Evolutionary conservation across 1,140 invertebrate genomes (phyloP), one percentile per base, ranked within the genome.

Genomic region (Drosophila mayri): DNA sequence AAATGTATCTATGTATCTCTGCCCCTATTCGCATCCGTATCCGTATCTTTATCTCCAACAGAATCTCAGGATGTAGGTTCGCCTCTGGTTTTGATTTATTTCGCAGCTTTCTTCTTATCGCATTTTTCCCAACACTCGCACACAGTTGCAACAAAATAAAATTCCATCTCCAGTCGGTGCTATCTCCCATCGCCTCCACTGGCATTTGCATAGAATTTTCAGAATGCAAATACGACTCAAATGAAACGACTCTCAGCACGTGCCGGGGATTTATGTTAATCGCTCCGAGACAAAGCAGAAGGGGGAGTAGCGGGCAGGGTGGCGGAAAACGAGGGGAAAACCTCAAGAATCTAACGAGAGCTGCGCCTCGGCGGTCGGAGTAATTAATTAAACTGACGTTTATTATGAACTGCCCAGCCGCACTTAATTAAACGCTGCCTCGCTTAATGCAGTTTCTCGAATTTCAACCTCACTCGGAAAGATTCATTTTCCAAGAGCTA

Each of bases 241-340:
- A 71, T 30, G 41, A 11, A 59, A 70, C 37, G 37, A 18, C 37
- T 38, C 32, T 44, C 30, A 44, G 66, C 70, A 73, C 70, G 70
- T 72, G 70, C 67, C 67, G 41, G 70, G 70, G 70, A 73, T 72
- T 73, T 73, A 73, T 73, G 70, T 72, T 72, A 73, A 73, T 72
- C 70, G 43, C 43, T 14, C 8, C 18, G 30, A 65, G 38, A 70
- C 66, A 67, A 55, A 70, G 47, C 37, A 28, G 37, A 22, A 7
- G 3, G n/a, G n/a, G 16, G 25, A 43, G 22, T 10, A 20, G 35
- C 6, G 9, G 25, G 28, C 50, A 12, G 37, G 25, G 16, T 11
- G 11, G n/a, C 22, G 10, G 28, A 10, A 25, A 25, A 8, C 12
- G 10, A 35, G 7, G 16, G 38, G 9, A 32, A 61, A 44, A 66